A percentile compares a stretch with the other conserved stretches of the same genome.
These are phyloP conservation scores for Lobophora halterata DNA, from an alignment of 2,888 invertebrate genomes.

Conservation along the genomic window DNA sequence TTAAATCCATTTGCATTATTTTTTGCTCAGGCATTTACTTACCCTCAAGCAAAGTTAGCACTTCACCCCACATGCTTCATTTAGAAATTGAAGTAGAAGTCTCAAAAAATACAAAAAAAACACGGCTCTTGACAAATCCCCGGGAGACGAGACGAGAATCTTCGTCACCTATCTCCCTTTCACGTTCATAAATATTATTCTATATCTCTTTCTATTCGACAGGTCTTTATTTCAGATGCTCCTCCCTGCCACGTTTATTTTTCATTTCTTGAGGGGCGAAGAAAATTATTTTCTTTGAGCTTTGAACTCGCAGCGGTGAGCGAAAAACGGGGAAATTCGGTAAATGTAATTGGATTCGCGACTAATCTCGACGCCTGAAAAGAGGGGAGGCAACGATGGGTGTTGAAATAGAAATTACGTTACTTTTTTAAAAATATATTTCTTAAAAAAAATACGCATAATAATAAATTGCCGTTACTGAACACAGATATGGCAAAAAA, in stretches of 20 bases:
- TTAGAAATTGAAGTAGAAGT: slow-evolving; percentile 50
- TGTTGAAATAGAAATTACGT: slow-evolving; percentile 59
- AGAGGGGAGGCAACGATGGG: slow-evolving; percentile 49
- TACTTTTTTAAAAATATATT: no score
- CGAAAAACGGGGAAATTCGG: slow-evolving; percentile 74
- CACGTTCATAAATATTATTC: slow-evolving; percentile 29
- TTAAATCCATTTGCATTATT: slow-evolving; percentile 28
- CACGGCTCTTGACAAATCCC: slow-evolving; percentile 59
- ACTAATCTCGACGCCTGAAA: slow-evolving; percentile 72
- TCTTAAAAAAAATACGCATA: no score
- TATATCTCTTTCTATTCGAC: slow-evolving; percentile 39
- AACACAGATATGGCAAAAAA: no score
- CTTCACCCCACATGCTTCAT: slow-evolving; percentile 42
- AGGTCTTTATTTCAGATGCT: slow-evolving; percentile 45
- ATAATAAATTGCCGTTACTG: no score
- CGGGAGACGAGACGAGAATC: slow-evolving; percentile 42
- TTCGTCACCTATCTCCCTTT: slow-evolving; percentile 40
- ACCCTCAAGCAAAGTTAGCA: slow-evolving; percentile 43
- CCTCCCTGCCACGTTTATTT: slow-evolving; percentile 66
- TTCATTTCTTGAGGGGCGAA: slow-evolving; percentile 73
- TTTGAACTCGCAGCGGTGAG: slow-evolving; percentile 72
- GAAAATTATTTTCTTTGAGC: slow-evolving; percentile 79
- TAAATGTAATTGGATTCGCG: slow-evolving; percentile 78
- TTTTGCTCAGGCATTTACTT: slow-evolving; percentile 33
- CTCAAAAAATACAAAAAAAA: slow-evolving; percentile 37